Conservation (phyloP, 2,888 invertebrate genomes). For the Nemotelus pantherinus region DNA sequence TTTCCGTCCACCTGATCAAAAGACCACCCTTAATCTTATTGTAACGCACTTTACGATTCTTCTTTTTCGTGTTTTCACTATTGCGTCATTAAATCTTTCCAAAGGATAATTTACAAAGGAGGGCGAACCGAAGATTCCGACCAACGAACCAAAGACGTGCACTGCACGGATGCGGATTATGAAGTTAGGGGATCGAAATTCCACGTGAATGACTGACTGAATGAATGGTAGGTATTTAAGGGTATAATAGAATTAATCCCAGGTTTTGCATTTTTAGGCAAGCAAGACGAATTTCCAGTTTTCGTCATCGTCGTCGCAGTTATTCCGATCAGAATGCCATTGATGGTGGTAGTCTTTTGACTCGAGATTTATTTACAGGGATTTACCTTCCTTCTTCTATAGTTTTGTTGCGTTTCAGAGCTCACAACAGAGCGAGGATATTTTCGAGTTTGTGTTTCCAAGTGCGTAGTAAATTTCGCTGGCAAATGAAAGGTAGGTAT, state of each 20-base stretch:
- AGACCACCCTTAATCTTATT: not conserved
- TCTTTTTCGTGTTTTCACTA: not conserved
- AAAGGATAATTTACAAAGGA: slow-evolving; percentile 2
- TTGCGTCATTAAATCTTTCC: slow-evolving; percentile 29
- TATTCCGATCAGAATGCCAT: slow-evolving; percentile 8
- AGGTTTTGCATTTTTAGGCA: slow-evolving; percentile 14
- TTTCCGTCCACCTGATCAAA: not conserved
- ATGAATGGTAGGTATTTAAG: slow-evolving; percentile 21
- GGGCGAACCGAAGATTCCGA: not conserved
- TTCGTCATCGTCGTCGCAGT: slow-evolving; percentile 4
- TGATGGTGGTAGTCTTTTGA: not conserved
- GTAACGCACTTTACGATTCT: slow-evolving; percentile 10
- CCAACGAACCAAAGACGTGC: not conserved
- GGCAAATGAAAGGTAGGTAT: not conserved
- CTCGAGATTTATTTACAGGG: not conserved
- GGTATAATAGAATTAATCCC: slow-evolving; percentile 30
- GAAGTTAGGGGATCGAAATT: slow-evolving; percentile 35
- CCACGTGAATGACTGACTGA: slow-evolving; percentile 24
- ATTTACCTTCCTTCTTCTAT: not conserved
- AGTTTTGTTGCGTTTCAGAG: slow-evolving; percentile 17
- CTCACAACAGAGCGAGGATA: not conserved
- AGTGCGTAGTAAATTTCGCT: slow-evolving; percentile 8
- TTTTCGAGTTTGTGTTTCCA: not conserved
- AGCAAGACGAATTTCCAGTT: not conserved
- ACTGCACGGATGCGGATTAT: slow-evolving; percentile 17